A percentile compares a stretch with the other conserved stretches of the same genome.
Conservation (phyloP, 2,797 vertebrate genomes). For the Chaetophractus vellerosus region DNA sequence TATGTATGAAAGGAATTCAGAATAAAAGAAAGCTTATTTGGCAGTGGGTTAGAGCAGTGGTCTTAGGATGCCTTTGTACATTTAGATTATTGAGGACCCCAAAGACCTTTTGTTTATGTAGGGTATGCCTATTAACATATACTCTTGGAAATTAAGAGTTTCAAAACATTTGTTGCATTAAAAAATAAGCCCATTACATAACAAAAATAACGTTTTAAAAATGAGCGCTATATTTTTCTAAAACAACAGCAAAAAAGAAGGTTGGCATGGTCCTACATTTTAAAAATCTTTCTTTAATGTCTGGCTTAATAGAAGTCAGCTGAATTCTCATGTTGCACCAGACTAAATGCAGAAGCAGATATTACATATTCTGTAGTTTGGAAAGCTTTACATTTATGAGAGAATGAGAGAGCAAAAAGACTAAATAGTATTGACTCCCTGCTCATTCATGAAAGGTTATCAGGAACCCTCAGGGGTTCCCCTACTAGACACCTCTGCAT, state of each 20-base stretch:
- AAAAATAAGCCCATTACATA: conserved; percentile 32
- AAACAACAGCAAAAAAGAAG: neutral
- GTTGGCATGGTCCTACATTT: neutral
- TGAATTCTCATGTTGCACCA: neutral
- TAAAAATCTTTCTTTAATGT: neutral
- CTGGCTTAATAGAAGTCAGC: neutral
- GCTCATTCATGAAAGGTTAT: neutral
- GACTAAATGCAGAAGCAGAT: conserved; percentile 28
- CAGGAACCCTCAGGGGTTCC: neutral
- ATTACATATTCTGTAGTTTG: neutral
- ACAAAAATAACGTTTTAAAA: conserved; percentile 43
- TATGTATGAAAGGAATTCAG: conserved; percentile 33
- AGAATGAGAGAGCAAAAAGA: neutral
- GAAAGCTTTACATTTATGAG: conserved; percentile 29
- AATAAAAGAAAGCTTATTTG: neutral
- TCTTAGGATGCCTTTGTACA: neutral
- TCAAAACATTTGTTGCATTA: conserved; percentile 19
- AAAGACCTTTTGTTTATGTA: neutral
- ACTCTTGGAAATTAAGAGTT: conserved; percentile 45
- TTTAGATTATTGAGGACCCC: neutral
- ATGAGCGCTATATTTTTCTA: neutral
- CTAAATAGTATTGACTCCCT: neutral
- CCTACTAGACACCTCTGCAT: neutral
- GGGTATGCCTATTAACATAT: conserved; percentile 28
- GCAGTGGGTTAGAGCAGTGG: neutral